A percentile compares a stretch with the other conserved stretches of the same genome.
phyloP scores from a whole-genome alignment of 2,113 vertebrate genomes.

The Myrmophylax atrothorax region DNA sequence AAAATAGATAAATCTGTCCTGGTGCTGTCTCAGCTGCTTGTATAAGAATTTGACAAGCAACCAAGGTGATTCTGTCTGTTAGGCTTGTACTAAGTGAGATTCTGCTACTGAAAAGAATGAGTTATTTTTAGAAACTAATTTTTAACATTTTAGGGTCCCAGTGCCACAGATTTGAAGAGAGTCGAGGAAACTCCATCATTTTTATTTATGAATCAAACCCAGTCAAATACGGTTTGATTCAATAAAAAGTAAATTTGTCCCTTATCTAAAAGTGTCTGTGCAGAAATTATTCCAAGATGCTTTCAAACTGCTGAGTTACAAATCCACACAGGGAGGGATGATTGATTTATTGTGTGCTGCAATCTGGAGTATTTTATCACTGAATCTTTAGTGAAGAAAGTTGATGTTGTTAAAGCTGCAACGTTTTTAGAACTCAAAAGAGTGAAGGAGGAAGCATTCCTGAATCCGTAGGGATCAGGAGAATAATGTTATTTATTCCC shows the following conservation, averaged over 20 bases:
- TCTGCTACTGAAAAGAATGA: background rate
- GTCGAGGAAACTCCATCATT: background rate
- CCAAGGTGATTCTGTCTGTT: background rate
- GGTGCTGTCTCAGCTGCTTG: background rate
- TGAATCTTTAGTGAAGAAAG: slow-evolving; percentile 21
- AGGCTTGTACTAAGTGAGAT: background rate
- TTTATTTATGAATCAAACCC: background rate
- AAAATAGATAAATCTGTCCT: background rate
- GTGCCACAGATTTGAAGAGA: background rate
- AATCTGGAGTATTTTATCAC: slow-evolving; percentile 41
- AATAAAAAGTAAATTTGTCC: slow-evolving; percentile 10
- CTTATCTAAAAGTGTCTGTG: slow-evolving; percentile 20
- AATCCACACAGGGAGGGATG: background rate
- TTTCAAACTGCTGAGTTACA: slow-evolving; percentile 20
- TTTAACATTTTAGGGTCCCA: background rate
- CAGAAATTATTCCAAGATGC: slow-evolving; percentile 32
- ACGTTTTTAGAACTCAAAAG: background rate
- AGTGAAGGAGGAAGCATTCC: background rate
- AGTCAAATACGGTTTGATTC: background rate
- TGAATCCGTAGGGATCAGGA: background rate
- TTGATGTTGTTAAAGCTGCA: slow-evolving; percentile 2
- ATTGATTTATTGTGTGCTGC: slow-evolving; percentile 38
- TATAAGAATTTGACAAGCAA: background rate
- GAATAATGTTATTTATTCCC: no score
- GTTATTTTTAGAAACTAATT: background rate